Evolutionary conservation across 2,888 invertebrate species (phyloP).

Genomic region (Cheilosia variabilis): DNA sequence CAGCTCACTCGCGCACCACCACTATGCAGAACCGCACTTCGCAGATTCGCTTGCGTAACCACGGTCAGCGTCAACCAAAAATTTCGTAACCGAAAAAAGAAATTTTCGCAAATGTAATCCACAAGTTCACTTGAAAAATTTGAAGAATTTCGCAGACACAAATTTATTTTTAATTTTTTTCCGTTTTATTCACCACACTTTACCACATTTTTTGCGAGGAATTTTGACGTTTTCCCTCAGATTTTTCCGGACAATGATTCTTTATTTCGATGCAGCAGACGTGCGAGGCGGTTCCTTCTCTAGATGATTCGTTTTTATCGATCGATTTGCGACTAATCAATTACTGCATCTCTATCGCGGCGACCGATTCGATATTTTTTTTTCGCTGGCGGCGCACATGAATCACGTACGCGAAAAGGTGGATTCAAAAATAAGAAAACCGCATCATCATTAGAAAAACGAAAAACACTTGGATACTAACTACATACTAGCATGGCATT

Average conservation of each 20-base stretch:
- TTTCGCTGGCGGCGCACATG: slow-evolving; percentile 53
- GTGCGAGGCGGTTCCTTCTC: slow-evolving; percentile 43
- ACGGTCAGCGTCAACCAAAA: slow-evolving; percentile 42
- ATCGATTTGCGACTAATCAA: slow-evolving; percentile 83
- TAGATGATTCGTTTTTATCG: slow-evolving; percentile 82
- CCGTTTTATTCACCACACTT: slow-evolving; percentile 63
- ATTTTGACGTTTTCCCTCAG: slow-evolving; percentile 21
- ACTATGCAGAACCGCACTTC: slow-evolving; percentile 51
- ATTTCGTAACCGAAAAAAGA: slow-evolving; percentile 66
- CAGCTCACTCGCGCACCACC: slow-evolving; percentile 39
- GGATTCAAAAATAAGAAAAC: slow-evolving; percentile 66
- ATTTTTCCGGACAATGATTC: slow-evolving; percentile 29
- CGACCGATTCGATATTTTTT: slow-evolving; percentile 32
- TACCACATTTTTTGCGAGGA: slow-evolving; percentile 49
- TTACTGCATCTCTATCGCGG: slow-evolving; percentile 72
- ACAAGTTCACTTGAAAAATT: slow-evolving; percentile 23
- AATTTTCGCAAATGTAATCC: slow-evolving; percentile 18
- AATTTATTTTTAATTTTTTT: slow-evolving; percentile 51
- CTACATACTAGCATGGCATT: slow-evolving; percentile 62
- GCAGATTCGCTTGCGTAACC: slow-evolving; percentile 78
- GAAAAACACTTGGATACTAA: slow-evolving; percentile 49
- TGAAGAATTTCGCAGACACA: slow-evolving; percentile 30
- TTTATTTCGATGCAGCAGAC: slow-evolving; percentile 30
- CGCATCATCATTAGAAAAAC: slow-evolving; percentile 43
- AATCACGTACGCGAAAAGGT: slow-evolving; percentile 66